These are phyloP conservation scores for Gorilla gorilla DNA, from an alignment of 2,113 vertebrate genomes.

Conservation along the genomic window DNA sequence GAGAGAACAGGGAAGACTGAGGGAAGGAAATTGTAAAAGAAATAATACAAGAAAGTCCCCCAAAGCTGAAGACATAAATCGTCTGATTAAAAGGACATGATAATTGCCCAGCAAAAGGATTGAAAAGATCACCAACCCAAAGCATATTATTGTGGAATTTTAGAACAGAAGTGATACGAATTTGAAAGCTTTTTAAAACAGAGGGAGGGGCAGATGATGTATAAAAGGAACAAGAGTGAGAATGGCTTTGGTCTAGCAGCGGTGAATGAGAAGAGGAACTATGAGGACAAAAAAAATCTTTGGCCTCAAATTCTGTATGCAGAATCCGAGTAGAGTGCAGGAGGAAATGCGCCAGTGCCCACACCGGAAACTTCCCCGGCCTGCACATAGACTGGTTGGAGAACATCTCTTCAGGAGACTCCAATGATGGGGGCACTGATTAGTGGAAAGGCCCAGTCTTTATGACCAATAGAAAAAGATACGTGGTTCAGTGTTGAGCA, in stretches of 20 bases:
- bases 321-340: not conserved
- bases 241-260: not conserved
- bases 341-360: not conserved
- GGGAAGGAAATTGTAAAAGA: not conserved
- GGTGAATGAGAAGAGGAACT: not conserved
- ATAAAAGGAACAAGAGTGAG: not conserved
- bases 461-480: not conserved
- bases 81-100: not conserved
- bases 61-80: not conserved
- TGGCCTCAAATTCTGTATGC: not conserved
- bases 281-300: not conserved
- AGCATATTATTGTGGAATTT: not conserved
- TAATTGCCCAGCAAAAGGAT: not conserved
- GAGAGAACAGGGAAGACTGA: not conserved
- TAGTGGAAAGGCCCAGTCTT: not conserved
- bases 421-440: fast-evolving
- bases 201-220: not conserved
- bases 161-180: not conserved
- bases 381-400: not conserved
- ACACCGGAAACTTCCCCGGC: not conserved
- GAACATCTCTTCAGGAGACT: not conserved
- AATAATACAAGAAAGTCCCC: not conserved
- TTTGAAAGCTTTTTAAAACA: not conserved
- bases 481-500: not conserved
- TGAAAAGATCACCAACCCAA: not conserved